Evolutionary conservation across 2,113 vertebrate species (phyloP).

Genomic region (Corvus cornix): DNA sequence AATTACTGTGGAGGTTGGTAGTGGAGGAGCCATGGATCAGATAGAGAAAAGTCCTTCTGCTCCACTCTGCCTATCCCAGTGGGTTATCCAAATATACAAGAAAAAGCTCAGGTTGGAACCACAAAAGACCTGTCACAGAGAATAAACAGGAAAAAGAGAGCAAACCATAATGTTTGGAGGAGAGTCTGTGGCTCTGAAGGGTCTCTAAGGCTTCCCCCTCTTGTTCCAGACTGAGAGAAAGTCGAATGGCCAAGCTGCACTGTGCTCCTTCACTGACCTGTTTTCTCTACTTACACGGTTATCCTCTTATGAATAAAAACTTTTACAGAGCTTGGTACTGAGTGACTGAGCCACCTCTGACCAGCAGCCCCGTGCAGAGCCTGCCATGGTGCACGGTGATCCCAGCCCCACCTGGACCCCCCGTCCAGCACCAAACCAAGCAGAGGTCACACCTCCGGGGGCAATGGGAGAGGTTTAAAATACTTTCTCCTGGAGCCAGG

Average conservation of each 20-base stretch:
- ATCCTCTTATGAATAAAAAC: not conserved
- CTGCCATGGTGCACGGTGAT: rapidly evolving
- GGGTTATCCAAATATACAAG: not conserved
- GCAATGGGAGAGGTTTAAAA: not conserved
- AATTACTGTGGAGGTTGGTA: not conserved
- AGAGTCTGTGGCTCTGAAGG: not conserved
- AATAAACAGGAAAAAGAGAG: not conserved
- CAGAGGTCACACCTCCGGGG: not conserved
- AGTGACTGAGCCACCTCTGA: not conserved
- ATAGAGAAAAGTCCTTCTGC: not conserved
- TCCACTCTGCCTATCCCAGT: not conserved
- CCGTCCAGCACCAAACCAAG: not conserved
- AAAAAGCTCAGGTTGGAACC: not conserved
- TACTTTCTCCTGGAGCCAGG: not conserved
- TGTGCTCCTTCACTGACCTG: not conserved
- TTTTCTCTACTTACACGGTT: not conserved
- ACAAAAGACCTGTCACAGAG: not conserved
- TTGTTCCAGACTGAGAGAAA: not conserved
- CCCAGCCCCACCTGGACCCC: not conserved
- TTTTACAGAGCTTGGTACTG: not conserved
- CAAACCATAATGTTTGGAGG: not conserved
- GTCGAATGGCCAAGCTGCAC: not conserved
- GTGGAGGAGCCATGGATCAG: not conserved
- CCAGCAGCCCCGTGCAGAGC: rapidly evolving
- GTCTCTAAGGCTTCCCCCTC: not conserved